Conservation (phyloP, 2,113 vertebrate species). For the Misgurnus anguillicaudatus region DNA sequence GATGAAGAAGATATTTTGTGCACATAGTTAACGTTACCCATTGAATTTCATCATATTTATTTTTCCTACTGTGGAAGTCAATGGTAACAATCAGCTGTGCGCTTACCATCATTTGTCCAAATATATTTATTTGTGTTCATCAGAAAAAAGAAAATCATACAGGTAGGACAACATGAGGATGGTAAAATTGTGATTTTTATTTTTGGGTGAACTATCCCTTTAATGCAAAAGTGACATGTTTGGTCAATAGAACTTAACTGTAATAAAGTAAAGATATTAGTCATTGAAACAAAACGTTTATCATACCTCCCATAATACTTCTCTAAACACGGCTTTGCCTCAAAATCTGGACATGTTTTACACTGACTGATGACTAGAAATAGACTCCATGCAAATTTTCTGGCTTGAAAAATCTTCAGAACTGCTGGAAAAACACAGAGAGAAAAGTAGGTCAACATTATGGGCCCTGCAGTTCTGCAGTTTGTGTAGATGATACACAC, state of each 20-base stretch:
- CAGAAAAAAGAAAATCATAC: too few relatives aligned
- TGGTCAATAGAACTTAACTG: neutral
- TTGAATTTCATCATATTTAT: too few relatives aligned
- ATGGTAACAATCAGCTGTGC: too few relatives aligned
- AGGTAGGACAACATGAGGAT: too few relatives aligned
- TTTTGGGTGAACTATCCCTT: too few relatives aligned
- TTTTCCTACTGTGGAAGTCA: too few relatives aligned
- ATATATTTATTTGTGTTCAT: too few relatives aligned
- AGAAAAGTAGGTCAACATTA: slow-evolving; percentile 56
- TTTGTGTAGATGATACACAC: neutral
- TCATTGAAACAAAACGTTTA: neutral
- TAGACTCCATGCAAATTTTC: slow-evolving; percentile 42
- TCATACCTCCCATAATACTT: neutral
- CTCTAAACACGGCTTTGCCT: neutral
- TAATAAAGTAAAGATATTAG: neutral
- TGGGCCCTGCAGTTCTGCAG: slow-evolving; percentile 42
- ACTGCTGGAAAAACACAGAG: slow-evolving; percentile 51
- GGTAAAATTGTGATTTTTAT: too few relatives aligned
- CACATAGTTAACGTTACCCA: too few relatives aligned
- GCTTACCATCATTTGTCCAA: too few relatives aligned
- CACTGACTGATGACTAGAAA: slow-evolving; percentile 37
- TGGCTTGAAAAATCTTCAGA: slow-evolving; percentile 49
- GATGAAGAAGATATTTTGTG: too few relatives aligned
- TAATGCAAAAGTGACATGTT: too few relatives aligned
- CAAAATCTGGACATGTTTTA: slow-evolving; percentile 37